Conservation (phyloP, 2,888 invertebrate genomes). For the Oscheius onirici region DNA sequence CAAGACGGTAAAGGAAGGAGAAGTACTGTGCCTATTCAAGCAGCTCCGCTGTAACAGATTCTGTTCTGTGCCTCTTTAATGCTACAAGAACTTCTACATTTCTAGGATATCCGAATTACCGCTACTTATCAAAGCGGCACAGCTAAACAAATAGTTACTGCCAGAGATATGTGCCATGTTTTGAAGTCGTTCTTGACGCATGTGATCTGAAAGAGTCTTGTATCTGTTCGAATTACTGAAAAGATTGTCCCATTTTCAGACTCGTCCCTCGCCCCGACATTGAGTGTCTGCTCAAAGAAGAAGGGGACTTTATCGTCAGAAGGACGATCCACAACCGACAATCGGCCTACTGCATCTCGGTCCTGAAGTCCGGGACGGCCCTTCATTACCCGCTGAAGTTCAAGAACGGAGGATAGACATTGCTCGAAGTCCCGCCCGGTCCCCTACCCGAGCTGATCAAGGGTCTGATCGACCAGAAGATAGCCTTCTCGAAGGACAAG, state of each 20-base stretch:
- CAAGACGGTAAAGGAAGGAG: too few species aligned
- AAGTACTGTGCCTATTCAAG: too few species aligned
- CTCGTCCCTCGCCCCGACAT: constrained; percentile 17
- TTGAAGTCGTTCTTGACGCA: too few species aligned
- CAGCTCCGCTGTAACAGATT: too few species aligned
- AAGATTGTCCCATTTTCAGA: neutral
- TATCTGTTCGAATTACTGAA: too few species aligned
- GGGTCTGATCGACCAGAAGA: neutral
- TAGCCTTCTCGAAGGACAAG: neutral
- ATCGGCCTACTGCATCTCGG: constrained; percentile 24
- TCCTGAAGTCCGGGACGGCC: neutral
- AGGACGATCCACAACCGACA: constrained; percentile 12
- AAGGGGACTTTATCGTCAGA: constrained; percentile 30
- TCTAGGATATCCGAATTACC: too few species aligned
- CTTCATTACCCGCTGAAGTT: constrained; percentile 18
- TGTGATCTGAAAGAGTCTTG: too few species aligned
- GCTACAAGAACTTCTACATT: too few species aligned
- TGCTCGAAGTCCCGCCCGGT: neutral
- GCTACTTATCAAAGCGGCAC: too few species aligned
- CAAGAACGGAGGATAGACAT: constrained; percentile 15
- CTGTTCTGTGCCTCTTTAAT: too few species aligned
- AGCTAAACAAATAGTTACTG: too few species aligned
- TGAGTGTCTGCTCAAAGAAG: constrained; percentile 15
- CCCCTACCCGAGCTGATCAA: constrained; percentile 8
- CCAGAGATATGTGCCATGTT: too few species aligned